Evolutionary conservation across 30 jellyfish, hydroid and myxozoan species (phyloP), one percentile per base, ranked within the genome.

Genomic region (Pseudorhiza aurosa): DNA sequence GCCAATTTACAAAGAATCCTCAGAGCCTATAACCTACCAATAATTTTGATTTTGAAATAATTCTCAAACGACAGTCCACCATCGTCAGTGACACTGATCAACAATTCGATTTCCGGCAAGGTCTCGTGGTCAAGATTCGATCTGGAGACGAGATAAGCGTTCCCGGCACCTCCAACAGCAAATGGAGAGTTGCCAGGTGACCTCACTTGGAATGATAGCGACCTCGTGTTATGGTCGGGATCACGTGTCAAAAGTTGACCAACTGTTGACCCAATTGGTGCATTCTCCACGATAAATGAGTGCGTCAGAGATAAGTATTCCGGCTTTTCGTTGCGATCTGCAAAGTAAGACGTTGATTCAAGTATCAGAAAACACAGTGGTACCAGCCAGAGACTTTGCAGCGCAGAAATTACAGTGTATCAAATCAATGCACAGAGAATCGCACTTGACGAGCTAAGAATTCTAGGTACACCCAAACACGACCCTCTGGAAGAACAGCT

Each of bases 121-220:
- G 96, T 65, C 62, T 90, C 97, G 90, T 73, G 73, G 53, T 90
- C 97, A 7, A 90, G 92, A 22, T 8, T 21, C 25, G 69, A 17
- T n/a, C 47, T 68, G 17, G 87, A 37, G 5, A 77, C 87, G 29
- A 87, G 68, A 2, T 7, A 19, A 0, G 22, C 14, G 22, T 65
- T 49, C 19, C 67, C n/a, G 8, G 83, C 4, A 0, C 95, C 95
- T 31, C 88, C 85, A 19, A 90, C 57, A 11, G 36, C 81, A 37
- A 90, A 90, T 2, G 88, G 88, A 8, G 77, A 49, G 59, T 84
- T 75, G 2, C 47, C 70, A 1, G 80, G 80, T 0, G 96, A 67
- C 28, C 47, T 56, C 0, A 72, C 68, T n/a, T 36, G 62, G 50
- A 30, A 90, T 27, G 81, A 58, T 39, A 83, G 45, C 35, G 50